Evolutionary conservation across 2,888 invertebrate genomes (phyloP), one percentile per base, ranked within the genome.

Genomic region (Scrobipalpa atriplicella): DNA sequence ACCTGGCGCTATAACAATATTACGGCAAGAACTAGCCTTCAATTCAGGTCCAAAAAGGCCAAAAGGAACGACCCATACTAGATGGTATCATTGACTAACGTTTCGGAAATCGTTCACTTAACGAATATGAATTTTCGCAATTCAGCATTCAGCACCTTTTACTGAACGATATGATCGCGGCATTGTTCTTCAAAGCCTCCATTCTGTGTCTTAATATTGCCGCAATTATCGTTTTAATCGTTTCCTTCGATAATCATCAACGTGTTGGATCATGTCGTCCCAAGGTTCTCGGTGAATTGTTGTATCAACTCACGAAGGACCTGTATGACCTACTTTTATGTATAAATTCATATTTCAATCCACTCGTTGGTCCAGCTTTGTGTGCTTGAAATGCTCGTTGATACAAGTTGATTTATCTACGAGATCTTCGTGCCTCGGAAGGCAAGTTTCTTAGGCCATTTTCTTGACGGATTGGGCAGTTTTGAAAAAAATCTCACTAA

Each of bases 101-200:
- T 39, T 19, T 62, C 1, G 61, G 61, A 54, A 52, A 66, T 66
- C 54, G 54, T 51, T 56, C 19, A 56, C 29, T 58, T 11, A 56
- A 41, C 21, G 8, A 19, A 19, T 56, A 21, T 54, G 21, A 54
- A 19, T 21, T 56, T 56, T 8, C 5, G 58, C 56, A 70, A 70
- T 79, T 78, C 78, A 72, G 78, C 73, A 82, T 79, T 78, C 78
- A 72, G 78, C 73, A 82, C 82, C 74, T 72, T 67, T 68, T 67
- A 64, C 70, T 18, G 36, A 38, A 60, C 67, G 84, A 84, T 84
- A 79, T 73, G 43, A 84, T 83, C 79, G 63, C 63, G 58, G 69
- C 70, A 74, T 79, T 76, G 78, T 81, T 80, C 73, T 75, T 69
- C 76, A 73, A 66, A 69, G 71, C 82, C 82, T 80, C 80, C 76